Evolutionary conservation across 2,113 vertebrate species (phyloP).

Genomic region (Theristicus caerulescens): DNA sequence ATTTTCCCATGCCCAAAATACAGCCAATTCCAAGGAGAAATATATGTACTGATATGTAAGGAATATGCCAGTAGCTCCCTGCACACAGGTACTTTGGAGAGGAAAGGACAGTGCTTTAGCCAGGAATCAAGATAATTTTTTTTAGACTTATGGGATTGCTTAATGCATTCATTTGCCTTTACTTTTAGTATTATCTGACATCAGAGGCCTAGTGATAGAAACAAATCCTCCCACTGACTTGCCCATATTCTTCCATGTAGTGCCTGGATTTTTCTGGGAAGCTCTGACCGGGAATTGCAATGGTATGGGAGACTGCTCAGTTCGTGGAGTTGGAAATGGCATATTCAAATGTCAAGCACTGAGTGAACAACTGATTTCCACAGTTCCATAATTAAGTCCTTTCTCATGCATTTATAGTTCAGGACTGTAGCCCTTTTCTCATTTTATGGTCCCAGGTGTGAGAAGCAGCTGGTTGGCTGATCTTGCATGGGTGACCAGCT

Average conservation of each 20-base stretch:
- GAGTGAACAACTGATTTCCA: not conserved
- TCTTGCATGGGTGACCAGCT: not conserved
- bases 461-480: slow-evolving; percentile 3
- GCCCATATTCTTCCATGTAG: fast-evolving
- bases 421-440: not conserved
- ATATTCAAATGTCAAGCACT: not conserved
- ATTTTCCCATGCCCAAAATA: not conserved
- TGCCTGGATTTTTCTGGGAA: not conserved
- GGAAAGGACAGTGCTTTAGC: not conserved
- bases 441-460: slow-evolving; percentile 13
- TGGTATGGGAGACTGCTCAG: not conserved
- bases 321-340: not conserved
- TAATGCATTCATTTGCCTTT: not conserved
- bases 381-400: not conserved
- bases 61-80: not conserved
- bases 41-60: not conserved
- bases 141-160: not conserved
- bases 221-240: not conserved
- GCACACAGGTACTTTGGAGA: not conserved
- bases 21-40: not conserved
- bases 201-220: not conserved
- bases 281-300: not conserved
- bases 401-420: not conserved
- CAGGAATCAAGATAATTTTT: not conserved
- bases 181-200: not conserved